Conservation (phyloP, 2,797 vertebrate genomes). For the Micropoecilia bifurca region DNA sequence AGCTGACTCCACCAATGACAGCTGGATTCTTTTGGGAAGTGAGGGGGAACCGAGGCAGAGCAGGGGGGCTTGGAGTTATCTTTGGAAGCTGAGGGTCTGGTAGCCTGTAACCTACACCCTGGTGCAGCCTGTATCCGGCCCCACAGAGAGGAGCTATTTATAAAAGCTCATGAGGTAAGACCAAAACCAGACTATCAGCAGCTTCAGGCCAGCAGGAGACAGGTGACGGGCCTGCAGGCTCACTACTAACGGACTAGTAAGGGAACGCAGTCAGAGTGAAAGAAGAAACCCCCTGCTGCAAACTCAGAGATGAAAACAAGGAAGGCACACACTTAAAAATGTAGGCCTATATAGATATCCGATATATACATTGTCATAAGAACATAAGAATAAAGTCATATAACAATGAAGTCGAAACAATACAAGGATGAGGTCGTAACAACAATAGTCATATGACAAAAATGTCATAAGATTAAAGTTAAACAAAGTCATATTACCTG, state of each 20-base stretch:
- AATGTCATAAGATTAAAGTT: neutral
- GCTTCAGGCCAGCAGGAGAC: constrained; percentile 33
- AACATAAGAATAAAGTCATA: neutral
- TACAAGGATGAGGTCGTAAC: too few species aligned
- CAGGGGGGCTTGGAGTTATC: constrained; percentile 63
- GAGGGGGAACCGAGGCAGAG: constrained; percentile 45
- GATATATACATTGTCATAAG: neutral
- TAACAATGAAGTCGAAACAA: neutral
- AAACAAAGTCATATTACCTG: neutral
- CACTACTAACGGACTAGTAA: constrained; percentile 2
- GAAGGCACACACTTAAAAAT: neutral
- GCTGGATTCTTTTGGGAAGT: constrained; percentile 69
- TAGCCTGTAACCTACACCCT: constrained; percentile 82
- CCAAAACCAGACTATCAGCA: constrained; percentile 78
- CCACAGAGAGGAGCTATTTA: constrained; percentile 72
- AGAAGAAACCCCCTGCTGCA: neutral
- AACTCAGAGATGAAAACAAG: neutral
- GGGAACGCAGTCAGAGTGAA: neutral
- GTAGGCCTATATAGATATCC: neutral
- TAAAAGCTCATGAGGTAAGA: constrained; percentile 78
- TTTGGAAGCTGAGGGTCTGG: constrained; percentile 72
- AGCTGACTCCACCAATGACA: constrained; percentile 80
- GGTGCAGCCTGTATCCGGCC: constrained; percentile 56
- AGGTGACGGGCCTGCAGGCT: constrained; percentile 56
- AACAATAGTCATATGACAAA: too few species aligned